A percentile compares a stretch with the other conserved stretches of the same genome.
phyloP scores from a whole-genome alignment of 30 jellyfish, hydroid and myxozoan species.

The Clytia hemisphaerica region DNA sequence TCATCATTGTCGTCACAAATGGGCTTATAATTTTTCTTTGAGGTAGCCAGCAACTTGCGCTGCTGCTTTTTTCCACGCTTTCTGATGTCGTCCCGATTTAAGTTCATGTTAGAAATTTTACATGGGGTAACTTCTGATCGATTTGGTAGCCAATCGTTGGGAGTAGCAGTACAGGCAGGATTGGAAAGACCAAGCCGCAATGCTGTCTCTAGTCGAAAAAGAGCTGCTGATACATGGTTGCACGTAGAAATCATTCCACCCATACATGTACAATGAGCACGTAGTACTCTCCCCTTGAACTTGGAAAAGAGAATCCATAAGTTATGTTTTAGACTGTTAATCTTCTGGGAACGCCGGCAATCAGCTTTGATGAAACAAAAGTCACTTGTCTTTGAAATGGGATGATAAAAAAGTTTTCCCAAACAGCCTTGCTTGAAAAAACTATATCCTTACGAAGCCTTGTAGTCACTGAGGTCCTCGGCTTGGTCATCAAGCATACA shows the following conservation, averaged over 20 bases:
- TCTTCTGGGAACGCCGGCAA: slow-evolving; percentile 18
- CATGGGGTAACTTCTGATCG: slow-evolving; percentile 23
- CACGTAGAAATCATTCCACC: slow-evolving; percentile 52
- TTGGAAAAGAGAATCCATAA: slow-evolving; percentile 31
- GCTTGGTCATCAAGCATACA: too few relatives aligned
- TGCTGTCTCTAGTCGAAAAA: slow-evolving; percentile 45
- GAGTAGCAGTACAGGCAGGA: slow-evolving; percentile 36
- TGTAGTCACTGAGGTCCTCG: slow-evolving; percentile 28
- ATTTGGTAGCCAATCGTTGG: slow-evolving; percentile 26
- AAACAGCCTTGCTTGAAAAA: slow-evolving; percentile 25
- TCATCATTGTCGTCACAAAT: too few relatives aligned
- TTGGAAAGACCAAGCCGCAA: slow-evolving; percentile 30
- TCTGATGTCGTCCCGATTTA: too few relatives aligned
- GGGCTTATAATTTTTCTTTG: too few relatives aligned
- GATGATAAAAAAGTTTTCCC: not conserved
- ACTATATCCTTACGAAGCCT: slow-evolving; percentile 14
- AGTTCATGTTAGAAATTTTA: slow-evolving; percentile 28
- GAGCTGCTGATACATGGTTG: slow-evolving; percentile 63
- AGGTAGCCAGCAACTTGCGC: too few relatives aligned
- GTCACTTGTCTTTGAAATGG: not conserved
- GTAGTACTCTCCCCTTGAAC: slow-evolving; percentile 7
- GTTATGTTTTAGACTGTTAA: slow-evolving; percentile 18
- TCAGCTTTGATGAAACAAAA: slow-evolving; percentile 8
- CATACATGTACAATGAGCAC: slow-evolving; percentile 41
- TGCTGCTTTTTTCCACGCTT: too few relatives aligned